phyloP scores from a whole-genome alignment of 2,113 vertebrate genomes.

The Apodemus sylvaticus region DNA sequence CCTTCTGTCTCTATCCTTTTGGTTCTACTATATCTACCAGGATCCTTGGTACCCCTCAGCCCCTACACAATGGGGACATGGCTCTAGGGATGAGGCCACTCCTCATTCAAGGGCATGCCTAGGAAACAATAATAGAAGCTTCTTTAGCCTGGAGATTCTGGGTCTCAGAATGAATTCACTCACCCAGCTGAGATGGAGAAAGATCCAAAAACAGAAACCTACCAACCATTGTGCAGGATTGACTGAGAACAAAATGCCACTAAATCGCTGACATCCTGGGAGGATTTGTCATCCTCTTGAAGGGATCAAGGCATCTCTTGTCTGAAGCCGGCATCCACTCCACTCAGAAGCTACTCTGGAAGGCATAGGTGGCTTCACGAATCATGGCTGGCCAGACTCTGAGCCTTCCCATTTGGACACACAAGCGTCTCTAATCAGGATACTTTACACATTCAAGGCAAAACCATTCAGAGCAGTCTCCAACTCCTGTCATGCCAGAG shows the following conservation, averaged over 20 bases:
- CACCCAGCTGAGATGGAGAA: neutral
- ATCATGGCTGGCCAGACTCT: neutral
- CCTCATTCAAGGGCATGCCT: neutral
- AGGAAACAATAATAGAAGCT: neutral
- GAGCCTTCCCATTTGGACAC: neutral
- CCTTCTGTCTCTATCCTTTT: neutral
- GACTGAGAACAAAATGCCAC: neutral
- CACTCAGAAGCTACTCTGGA: neutral
- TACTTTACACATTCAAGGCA: conserved; percentile 69
- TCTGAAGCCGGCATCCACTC: neutral
- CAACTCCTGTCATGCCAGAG: conserved; percentile 33
- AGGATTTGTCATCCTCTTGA: neutral
- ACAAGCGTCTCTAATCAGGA: conserved; percentile 35
- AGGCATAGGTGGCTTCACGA: neutral
- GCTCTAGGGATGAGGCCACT: neutral
- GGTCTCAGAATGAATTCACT: neutral
- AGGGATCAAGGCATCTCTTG: neutral
- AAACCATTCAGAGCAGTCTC: conserved; percentile 66
- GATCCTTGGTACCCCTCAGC: neutral
- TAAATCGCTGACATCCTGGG: neutral
- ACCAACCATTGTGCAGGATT: neutral
- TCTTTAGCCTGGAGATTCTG: neutral
- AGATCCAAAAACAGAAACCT: neutral
- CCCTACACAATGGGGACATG: neutral
- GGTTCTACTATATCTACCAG: neutral